Percentiles rank a stretch among this genome's conserved stretches.
Conservation (phyloP, 2,888 invertebrate species). For the Latrodectus elegans region DNA sequence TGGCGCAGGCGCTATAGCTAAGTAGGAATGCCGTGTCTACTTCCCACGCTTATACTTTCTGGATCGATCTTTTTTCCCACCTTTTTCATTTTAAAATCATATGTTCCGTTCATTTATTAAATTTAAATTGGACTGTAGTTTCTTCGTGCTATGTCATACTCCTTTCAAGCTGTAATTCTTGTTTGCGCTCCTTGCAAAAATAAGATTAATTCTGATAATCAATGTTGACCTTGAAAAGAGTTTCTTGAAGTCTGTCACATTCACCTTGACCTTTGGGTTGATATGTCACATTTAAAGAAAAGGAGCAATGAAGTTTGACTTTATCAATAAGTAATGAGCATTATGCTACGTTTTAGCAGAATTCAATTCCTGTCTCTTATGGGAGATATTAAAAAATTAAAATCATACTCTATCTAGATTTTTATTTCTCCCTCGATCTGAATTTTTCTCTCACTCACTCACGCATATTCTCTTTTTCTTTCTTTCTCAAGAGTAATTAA, state of each 20-base stretch:
- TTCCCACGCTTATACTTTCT: conserved; percentile 7
- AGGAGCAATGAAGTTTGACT: conserved; percentile 2
- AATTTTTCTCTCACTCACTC: too few relatives aligned
- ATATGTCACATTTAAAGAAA: conserved; percentile 8
- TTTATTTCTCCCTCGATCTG: too few relatives aligned
- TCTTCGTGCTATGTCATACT: neutral
- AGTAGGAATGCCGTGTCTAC: conserved; percentile 25
- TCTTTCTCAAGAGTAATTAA: too few relatives aligned
- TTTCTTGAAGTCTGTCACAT: conserved; percentile 1
- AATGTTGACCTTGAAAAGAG: conserved; percentile 39
- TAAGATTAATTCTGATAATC: too few relatives aligned
- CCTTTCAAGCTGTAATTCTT: too few relatives aligned
- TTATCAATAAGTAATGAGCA: too few relatives aligned
- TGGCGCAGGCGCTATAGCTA: conserved; percentile 40
- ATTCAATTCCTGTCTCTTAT: too few relatives aligned
- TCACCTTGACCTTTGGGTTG: conserved; percentile 54
- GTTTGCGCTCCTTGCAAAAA: too few relatives aligned
- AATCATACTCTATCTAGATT: too few relatives aligned
- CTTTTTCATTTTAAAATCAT: neutral
- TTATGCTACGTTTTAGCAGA: too few relatives aligned
- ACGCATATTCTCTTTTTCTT: too few relatives aligned
- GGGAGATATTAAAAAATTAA: too few relatives aligned
- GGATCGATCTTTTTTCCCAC: conserved; percentile 16
- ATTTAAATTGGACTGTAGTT: neutral
- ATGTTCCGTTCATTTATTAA: conserved; percentile 1